Conservation (phyloP, 2,888 invertebrate genomes). For the Leptopilina syphax region DNA sequence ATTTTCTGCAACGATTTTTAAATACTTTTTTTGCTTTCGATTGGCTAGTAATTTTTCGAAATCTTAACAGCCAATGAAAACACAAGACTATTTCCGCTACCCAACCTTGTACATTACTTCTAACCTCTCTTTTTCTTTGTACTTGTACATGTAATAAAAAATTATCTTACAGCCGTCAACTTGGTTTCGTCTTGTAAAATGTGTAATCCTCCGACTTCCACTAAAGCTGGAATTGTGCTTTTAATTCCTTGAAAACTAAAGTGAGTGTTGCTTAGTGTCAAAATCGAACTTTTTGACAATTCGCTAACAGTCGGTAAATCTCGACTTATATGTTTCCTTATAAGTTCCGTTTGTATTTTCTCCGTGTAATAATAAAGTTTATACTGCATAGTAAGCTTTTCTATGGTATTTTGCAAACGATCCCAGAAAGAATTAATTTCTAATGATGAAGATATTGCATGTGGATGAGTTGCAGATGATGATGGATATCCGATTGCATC, state of each 20-base stretch:
- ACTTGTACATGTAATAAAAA: too few species aligned
- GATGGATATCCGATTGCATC: constrained; percentile 79
- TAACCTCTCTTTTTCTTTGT: too few species aligned
- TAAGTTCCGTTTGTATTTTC: constrained; percentile 52
- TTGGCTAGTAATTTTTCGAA: too few species aligned
- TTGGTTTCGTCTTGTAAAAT: constrained; percentile 67
- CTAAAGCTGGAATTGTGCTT: constrained; percentile 75
- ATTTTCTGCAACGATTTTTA: too few species aligned
- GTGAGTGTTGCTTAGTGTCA: constrained; percentile 78
- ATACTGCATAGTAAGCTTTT: not conserved
- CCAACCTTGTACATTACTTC: too few species aligned
- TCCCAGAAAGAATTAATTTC: constrained; percentile 55
- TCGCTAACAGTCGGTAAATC: constrained; percentile 73
- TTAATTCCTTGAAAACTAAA: constrained; percentile 75
- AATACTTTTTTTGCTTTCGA: not conserved
- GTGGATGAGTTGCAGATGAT: constrained; percentile 81
- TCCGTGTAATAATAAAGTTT: constrained; percentile 31
- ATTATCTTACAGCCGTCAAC: constrained; percentile 57
- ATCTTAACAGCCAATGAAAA: not conserved
- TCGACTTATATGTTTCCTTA: constrained; percentile 58
- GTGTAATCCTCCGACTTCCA: constrained; percentile 80
- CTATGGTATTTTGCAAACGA: constrained; percentile 54
- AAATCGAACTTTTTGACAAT: constrained; percentile 76
- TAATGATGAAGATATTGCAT: constrained; percentile 46
- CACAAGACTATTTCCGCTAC: too few species aligned